phyloP scores from a whole-genome alignment of 2,888 invertebrate species.

The Sycophila texana region DNA sequence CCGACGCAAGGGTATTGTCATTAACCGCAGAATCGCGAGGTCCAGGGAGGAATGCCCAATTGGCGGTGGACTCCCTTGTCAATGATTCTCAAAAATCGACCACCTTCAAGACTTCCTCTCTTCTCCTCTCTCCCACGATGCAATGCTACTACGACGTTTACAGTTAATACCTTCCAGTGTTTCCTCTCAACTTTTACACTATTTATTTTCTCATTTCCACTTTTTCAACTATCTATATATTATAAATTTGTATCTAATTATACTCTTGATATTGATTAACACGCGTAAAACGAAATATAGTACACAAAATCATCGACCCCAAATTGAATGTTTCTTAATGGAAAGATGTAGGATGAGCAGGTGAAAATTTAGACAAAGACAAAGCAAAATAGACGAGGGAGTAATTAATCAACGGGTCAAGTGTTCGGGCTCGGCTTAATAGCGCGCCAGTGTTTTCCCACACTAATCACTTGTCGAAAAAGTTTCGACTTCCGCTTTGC shows the following conservation, averaged over 20 bases:
- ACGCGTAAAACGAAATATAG: too few relatives aligned
- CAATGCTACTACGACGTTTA: background rate
- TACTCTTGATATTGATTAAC: too few relatives aligned
- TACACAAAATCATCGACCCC: too few relatives aligned
- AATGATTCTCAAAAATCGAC: slow-evolving; percentile 60
- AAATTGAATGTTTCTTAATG: too few relatives aligned
- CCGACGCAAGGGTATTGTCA: slow-evolving; percentile 60
- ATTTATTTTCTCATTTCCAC: too few relatives aligned
- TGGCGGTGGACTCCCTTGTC: slow-evolving; percentile 11
- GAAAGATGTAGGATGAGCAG: too few relatives aligned
- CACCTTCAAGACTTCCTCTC: slow-evolving; percentile 53
- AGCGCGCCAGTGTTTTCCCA: slow-evolving; percentile 6
- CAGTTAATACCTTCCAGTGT: background rate
- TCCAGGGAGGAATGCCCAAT: slow-evolving; percentile 44
- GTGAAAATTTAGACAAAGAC: too few relatives aligned
- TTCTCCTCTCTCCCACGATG: slow-evolving; percentile 48
- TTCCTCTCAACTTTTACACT: too few relatives aligned
- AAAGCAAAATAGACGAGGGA: too few relatives aligned
- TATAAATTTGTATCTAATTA: too few relatives aligned
- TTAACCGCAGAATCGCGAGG: slow-evolving; percentile 61
- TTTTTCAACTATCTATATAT: too few relatives aligned
- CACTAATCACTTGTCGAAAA: slow-evolving; percentile 26
- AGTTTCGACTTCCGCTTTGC: slow-evolving; percentile 13
- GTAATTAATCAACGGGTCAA: too few relatives aligned
- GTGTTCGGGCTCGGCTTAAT: background rate